Evolutionary conservation across 2,888 invertebrate species (phyloP), one percentile per base, ranked within the genome.

Genomic region (Andrena fulva): DNA sequence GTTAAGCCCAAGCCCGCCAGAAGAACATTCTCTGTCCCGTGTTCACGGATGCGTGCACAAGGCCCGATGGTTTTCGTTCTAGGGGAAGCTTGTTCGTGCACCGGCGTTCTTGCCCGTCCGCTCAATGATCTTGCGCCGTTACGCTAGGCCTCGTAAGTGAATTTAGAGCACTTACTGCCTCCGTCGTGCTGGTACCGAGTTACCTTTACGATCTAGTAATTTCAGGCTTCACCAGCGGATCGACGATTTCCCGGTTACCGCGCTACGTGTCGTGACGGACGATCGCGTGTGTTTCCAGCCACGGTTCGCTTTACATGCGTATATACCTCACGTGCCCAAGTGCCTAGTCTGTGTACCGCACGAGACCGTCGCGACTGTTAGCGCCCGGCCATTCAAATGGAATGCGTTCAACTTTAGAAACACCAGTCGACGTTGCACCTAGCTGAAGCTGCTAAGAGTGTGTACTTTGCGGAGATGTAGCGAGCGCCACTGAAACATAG

Each of bases 181-280:
- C 67, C 33, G 33, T n/a, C 50, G 24, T 8, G 66, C 29, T 12
- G 42, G 54, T 35, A 56, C 77, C 62, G 35, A 64, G 76, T 60
- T 68, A 85, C 77, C 83, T 85, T 85, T 85, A 85, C 85, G 85
- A 85, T 85, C 85, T 59, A 83, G 85, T 85, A 83, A 85, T 83
- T 80, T 76, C 85, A 80, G 66, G 71, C 68, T 42, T 62, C 10
- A 10, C 16, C 35, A 24, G 68, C 20, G 64, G 79, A 77, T 72
- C 78, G 35, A 56, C 63, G 68, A 82, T 78, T 82, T 79, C 73
- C 77, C 68, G 66, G 85, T 85, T 85, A 73, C 77, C 50, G 74
- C 33, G 72, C 69, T 66, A 71, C 73, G 82, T 73, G 75, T 82
- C 77, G 85, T 82, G 82, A 74, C 62, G 75, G 29, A 75, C 77